Evolutionary conservation across 2,113 vertebrate species (phyloP).

Genomic region (Pungitius pungitius): DNA sequence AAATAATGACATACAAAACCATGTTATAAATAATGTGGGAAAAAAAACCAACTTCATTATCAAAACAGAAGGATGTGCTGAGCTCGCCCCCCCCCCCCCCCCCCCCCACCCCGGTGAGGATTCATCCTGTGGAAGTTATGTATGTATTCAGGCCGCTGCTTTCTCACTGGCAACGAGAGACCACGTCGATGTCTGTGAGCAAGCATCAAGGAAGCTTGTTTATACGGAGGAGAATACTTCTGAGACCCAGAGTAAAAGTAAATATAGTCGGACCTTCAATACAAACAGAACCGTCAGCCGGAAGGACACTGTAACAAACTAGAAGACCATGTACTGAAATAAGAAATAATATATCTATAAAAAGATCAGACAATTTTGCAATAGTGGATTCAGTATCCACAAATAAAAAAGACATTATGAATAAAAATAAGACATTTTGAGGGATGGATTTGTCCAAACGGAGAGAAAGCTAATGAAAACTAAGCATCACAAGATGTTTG

Average conservation of each 20-base stretch:
- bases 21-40: not conserved
- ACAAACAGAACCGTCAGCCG: not conserved
- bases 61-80: slow-evolving; percentile 35
- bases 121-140: slow-evolving; percentile 26
- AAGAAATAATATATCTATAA: no score
- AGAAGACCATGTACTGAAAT: not conserved
- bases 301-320: no score
- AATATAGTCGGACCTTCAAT: not conserved
- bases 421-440: not conserved
- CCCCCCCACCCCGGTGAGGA: slow-evolving; percentile 40
- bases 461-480: not conserved
- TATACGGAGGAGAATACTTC: not conserved
- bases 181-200: not conserved
- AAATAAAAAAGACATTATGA: not conserved
- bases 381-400: not conserved
- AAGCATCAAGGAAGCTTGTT: not conserved
- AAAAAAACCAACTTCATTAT: not conserved
- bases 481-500: not conserved
- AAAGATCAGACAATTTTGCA: not conserved
- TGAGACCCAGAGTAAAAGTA: not conserved
- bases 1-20: not conserved
- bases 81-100: slow-evolving; percentile 40
- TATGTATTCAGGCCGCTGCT: slow-evolving; percentile 46
- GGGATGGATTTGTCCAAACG: not conserved
- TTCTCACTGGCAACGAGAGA: not conserved